These are phyloP conservation scores for Chaenogobius annularis DNA, from an alignment of 2,113 vertebrate genomes.

Conservation along the genomic window DNA sequence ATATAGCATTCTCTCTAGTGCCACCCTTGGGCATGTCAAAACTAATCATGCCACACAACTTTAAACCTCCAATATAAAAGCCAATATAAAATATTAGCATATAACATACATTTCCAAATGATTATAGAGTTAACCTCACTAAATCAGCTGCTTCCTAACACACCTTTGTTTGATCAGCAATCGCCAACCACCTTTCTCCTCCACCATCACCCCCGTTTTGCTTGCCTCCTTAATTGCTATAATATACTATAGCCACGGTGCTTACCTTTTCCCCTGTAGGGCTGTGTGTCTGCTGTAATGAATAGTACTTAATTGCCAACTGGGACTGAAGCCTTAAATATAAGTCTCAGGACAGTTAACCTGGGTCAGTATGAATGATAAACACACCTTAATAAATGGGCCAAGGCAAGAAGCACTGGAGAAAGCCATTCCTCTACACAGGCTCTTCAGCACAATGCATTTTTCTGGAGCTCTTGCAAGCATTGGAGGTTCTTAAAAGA, in stretches of 20 bases:
- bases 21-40: no score
- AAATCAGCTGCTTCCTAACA: constrained; percentile 21
- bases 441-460: constrained; percentile 26
- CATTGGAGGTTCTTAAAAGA: constrained; percentile 17
- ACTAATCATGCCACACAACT: no score
- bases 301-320: constrained; percentile 78
- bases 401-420: constrained; percentile 38
- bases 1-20: no score
- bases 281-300: constrained; percentile 72
- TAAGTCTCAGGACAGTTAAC: constrained; percentile 77
- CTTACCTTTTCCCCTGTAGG: constrained; percentile 59
- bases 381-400: constrained; percentile 71
- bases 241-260: constrained; percentile 43
- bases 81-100: background rate
- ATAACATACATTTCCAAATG: background rate
- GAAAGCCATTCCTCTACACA: constrained; percentile 48
- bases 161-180: background rate
- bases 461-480: constrained; percentile 34
- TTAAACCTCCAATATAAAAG: background rate
- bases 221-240: constrained; percentile 25
- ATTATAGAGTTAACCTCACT: background rate
- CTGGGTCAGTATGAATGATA: constrained; percentile 71
- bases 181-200: background rate
- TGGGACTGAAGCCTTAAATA: constrained; percentile 72
- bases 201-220: constrained; percentile 9